These are phyloP conservation scores for Fundulus diaphanus DNA, from an alignment of 2,797 vertebrate species.

Conservation along the genomic window DNA sequence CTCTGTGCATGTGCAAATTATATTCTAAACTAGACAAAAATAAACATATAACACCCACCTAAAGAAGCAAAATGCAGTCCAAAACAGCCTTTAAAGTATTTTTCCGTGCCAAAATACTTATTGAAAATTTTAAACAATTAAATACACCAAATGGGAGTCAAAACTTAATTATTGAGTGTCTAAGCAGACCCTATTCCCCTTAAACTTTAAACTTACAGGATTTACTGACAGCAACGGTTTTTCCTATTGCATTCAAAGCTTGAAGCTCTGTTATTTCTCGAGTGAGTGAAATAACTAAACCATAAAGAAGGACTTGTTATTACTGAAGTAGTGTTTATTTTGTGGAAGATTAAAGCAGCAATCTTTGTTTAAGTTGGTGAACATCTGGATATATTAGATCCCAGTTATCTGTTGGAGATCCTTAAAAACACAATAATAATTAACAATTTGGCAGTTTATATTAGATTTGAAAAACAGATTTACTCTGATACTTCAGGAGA, in stretches of 20 bases:
- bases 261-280: neutral
- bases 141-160: neutral
- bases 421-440: neutral
- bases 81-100: neutral
- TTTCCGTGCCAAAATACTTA: neutral
- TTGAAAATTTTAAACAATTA: neutral
- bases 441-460: neutral
- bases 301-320: neutral
- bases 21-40: neutral
- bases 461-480: neutral
- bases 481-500: too few species aligned
- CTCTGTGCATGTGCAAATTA: neutral
- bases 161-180: neutral
- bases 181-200: neutral
- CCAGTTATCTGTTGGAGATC: neutral
- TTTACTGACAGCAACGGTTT: neutral
- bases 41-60: too few species aligned
- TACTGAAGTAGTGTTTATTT: neutral
- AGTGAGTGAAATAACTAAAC: neutral
- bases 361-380: neutral
- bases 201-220: neutral
- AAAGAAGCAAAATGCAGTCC: neutral
- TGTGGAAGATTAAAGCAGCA: neutral
- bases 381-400: neutral
- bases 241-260: neutral